Base-by-base conservation (phyloP, 2,888 invertebrate species). In the Phortica okadai region DNA sequence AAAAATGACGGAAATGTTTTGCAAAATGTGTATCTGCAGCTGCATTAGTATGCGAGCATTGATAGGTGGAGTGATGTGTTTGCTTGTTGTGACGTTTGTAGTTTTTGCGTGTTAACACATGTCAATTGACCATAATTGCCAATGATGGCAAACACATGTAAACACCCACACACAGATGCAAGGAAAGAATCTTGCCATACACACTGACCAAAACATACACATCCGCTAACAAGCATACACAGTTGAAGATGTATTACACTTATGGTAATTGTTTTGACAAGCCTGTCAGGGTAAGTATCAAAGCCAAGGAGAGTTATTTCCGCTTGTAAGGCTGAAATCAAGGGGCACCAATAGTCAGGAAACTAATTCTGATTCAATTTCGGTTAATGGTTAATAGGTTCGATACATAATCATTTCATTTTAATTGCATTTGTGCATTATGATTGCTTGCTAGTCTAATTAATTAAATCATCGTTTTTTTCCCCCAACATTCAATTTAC, bases 221-320 rank as follows among this genome's bases (percentile, higher is more conserved):
- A 78, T 75, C 69, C 75, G 74, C 72, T 7, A 77, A 78, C 77
- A 74, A 69, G 73, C 74, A 59, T 8, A 10, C 59, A 16, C 62
- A 25, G 21, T 62, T 62, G 21, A 16, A 62, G 50, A 50, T 14
- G 50, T 14, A 69, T 72, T 56, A 73, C 74, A 83, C 79, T 82
- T 82, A 86, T 86, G 86, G 83, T 85, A 85, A 85, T 84, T 85
- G 84, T 84, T 86, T 84, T 84, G 86, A 86, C 82, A 84, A 81
- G 80, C 79, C 72, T 83, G 83, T 79, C 78, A 75, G 70, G 76
- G 69, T 67, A 73, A 76, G 80, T 79, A 82, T 77, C 82, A 82
- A 70, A 74, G 45, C 79, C 42, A 76, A 79, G 77, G 21, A 0
- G 75, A 73, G 56, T 67, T 73, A 66, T 64, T 77, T 25, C 21